phyloP scores from a whole-genome alignment of 2,113 vertebrate genomes.

The Cyanoramphus novaezelandiae region DNA sequence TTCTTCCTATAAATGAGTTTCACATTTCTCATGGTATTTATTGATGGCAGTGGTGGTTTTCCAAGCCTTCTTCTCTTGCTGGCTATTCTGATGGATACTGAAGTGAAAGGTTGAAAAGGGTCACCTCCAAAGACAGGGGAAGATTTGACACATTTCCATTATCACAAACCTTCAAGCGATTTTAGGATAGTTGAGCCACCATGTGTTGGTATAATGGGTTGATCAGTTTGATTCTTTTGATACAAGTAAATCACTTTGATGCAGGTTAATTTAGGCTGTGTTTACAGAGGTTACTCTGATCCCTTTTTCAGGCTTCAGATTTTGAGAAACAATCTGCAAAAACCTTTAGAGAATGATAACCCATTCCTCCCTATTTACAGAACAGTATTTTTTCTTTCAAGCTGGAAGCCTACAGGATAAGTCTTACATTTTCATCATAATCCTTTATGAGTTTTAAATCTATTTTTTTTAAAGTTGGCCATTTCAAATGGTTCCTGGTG shows the following conservation, averaged over 20 bases:
- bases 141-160: neutral
- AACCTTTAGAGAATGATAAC: neutral
- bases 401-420: constrained; percentile 28
- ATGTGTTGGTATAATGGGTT: neutral
- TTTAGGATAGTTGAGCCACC: neutral
- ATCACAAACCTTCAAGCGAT: neutral
- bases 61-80: neutral
- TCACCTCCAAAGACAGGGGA: neutral
- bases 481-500: constrained; percentile 54
- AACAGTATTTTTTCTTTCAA: neutral
- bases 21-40: neutral
- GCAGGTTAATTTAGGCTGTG: constrained; percentile 34
- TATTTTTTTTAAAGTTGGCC: constrained; percentile 52
- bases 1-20: neutral
- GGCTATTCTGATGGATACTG: neutral
- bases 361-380: constrained; percentile 26
- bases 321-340: neutral
- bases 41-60: neutral
- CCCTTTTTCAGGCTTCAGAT: neutral
- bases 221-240: constrained; percentile 7
- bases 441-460: constrained; percentile 52
- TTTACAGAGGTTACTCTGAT: constrained; percentile 16
- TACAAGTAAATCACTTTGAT: constrained; percentile 2
- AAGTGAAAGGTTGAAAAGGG: neutral
- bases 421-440: constrained; percentile 42